A percentile compares a stretch with the other conserved stretches of the same genome.
These are phyloP conservation scores for Sepioteuthis lessoniana DNA, from an alignment of 2,888 invertebrate genomes.

Conservation along the genomic window DNA sequence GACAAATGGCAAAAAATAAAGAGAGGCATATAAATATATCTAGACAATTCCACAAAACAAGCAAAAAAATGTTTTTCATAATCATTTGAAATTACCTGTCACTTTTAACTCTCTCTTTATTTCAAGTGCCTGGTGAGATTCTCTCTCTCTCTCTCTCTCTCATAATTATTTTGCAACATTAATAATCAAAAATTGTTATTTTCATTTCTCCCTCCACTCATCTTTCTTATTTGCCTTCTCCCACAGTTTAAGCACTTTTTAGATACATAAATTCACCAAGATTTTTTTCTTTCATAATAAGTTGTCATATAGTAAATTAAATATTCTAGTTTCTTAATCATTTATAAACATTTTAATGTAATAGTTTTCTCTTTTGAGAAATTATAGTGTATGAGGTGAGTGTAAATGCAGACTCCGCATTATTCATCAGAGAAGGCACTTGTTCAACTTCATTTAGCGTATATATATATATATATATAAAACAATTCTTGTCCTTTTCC, in stretches of 20 bases:
- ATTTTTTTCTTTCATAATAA: neutral
- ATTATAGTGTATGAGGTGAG: no score
- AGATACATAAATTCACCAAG: neutral
- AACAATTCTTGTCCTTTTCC: neutral
- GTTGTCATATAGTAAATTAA: neutral
- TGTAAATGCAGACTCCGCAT: neutral
- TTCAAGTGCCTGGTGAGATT: neutral
- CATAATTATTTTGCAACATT: neutral
- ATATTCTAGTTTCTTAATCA: neutral
- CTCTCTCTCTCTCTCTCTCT: neutral
- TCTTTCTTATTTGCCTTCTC: neutral
- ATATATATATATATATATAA: neutral
- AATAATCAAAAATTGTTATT: neutral
- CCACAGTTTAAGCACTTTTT: neutral
- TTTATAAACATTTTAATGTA: neutral
- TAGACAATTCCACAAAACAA: neutral
- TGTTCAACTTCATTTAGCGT: neutral
- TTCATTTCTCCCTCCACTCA: neutral
- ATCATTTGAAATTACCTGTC: neutral
- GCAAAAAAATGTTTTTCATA: neutral
- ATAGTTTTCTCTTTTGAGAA: no score
- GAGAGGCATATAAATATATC: neutral
- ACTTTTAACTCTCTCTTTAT: neutral
- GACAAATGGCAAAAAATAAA: neutral
- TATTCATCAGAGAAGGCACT: neutral